These are phyloP conservation scores for Poeciliopsis paucimaculata DNA, from an alignment of 2,797 vertebrate species.

Conservation along the genomic window DNA sequence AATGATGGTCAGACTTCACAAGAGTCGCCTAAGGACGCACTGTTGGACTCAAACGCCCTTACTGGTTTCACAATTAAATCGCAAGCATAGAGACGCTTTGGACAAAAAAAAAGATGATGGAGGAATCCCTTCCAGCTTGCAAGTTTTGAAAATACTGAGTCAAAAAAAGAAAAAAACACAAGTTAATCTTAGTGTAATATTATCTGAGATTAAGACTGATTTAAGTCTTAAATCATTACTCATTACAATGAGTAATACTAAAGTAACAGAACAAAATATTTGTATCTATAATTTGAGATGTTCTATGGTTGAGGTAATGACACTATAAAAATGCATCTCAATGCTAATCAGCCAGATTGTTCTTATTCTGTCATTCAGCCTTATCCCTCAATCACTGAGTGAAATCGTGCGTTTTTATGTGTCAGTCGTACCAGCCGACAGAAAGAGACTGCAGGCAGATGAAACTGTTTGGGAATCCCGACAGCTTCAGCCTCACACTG, in stretches of 20 bases:
- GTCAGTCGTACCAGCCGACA: slow-evolving; percentile 86
- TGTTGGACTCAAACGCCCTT: slow-evolving; percentile 26
- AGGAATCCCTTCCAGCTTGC: slow-evolving; percentile 49
- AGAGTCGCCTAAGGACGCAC: slow-evolving; percentile 15
- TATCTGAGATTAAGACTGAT: slow-evolving; percentile 14
- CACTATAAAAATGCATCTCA: slow-evolving; percentile 44
- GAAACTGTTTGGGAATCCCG: slow-evolving; percentile 89
- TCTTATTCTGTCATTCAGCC: not conserved
- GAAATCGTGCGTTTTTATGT: not conserved
- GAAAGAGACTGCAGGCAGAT: slow-evolving; percentile 89
- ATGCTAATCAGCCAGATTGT: slow-evolving; percentile 5
- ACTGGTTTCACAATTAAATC: not conserved
- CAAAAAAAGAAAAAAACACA: slow-evolving; percentile 22
- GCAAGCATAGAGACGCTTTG: slow-evolving; percentile 11
- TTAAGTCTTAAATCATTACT: too few species aligned
- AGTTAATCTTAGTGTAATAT: slow-evolving; percentile 19
- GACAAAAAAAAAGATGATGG: slow-evolving; percentile 4
- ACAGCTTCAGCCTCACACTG: slow-evolving; percentile 88
- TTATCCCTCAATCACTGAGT: slow-evolving; percentile 13
- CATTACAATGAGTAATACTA: not conserved
- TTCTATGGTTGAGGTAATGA: slow-evolving; percentile 19
- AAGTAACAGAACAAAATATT: slow-evolving; percentile 2
- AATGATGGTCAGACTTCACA: slow-evolving; percentile 39
- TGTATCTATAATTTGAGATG: slow-evolving; percentile 5
- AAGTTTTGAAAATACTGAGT: slow-evolving; percentile 33